These are phyloP conservation scores for Platycheirus albimanus DNA, from an alignment of 2,888 invertebrate species.

Conservation along the genomic window DNA sequence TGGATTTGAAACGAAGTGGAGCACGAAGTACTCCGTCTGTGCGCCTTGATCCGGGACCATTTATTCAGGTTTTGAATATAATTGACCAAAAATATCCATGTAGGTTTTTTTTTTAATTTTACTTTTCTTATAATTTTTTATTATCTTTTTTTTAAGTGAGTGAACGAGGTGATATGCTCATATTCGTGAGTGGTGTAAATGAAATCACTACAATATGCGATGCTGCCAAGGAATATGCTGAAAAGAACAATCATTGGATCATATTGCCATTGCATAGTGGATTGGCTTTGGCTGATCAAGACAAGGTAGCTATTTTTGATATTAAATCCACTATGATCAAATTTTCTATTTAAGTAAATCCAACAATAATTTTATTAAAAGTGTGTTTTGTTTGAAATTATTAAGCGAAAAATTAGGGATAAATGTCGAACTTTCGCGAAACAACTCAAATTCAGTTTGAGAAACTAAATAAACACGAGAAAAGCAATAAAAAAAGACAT, in stretches of 20 bases:
- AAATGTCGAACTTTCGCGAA: too few species aligned
- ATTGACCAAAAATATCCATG: constrained; percentile 94
- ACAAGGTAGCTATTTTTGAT: constrained; percentile 86
- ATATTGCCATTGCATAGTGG: constrained; percentile 96
- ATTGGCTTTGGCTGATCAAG: constrained; percentile 96
- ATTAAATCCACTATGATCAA: too few species aligned
- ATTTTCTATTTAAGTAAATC: too few species aligned
- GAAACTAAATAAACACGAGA: too few species aligned
- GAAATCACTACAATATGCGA: constrained; percentile 95
- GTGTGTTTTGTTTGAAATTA: too few species aligned
- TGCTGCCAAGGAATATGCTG: constrained; percentile 92
- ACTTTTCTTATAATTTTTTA: constrained; percentile 20
- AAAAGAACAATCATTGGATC: constrained; percentile 92
- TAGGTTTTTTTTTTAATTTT: constrained; percentile 63
- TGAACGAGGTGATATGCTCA: constrained; percentile 96
- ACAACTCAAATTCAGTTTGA: too few species aligned
- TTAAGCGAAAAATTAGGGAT: too few species aligned
- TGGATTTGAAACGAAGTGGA: constrained; percentile 83
- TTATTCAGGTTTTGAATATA: constrained; percentile 94
- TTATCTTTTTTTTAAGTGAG: constrained; percentile 83
- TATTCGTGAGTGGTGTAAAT: constrained; percentile 97
- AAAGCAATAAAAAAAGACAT: too few species aligned
- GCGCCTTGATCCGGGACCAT: constrained; percentile 96
- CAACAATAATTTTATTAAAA: too few species aligned
- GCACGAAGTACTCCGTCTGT: constrained; percentile 85